These are phyloP conservation scores for Latrodectus hesperus DNA, from an alignment of 2,888 invertebrate species.

Conservation along the genomic window DNA sequence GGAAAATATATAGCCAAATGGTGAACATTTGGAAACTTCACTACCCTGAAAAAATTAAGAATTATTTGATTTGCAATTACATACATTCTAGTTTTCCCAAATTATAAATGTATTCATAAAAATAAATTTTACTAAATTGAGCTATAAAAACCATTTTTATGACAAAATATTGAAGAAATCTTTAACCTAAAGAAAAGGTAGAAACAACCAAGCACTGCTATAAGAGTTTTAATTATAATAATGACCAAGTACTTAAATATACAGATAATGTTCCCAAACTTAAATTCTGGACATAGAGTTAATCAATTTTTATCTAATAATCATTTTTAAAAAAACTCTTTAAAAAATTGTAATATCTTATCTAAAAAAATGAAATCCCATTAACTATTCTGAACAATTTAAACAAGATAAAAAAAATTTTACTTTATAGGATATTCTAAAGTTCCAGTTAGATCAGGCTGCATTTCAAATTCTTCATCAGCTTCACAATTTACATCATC, in stretches of 20 bases:
- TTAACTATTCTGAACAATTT: not conserved
- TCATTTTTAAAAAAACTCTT: too few species aligned
- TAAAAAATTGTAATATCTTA: too few species aligned
- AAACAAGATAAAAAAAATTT: not conserved
- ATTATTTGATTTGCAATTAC: not conserved
- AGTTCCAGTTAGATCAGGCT: conserved; percentile 84
- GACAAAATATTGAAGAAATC: not conserved
- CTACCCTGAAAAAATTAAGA: conserved; percentile 81
- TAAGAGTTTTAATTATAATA: not conserved
- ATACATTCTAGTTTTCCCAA: too few species aligned
- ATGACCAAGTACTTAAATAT: too few species aligned
- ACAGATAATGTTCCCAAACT: too few species aligned
- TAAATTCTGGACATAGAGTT: too few species aligned
- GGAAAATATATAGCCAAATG: conserved; percentile 94
- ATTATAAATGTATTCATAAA: too few species aligned
- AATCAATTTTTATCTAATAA: too few species aligned
- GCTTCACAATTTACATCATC: conserved; percentile 84
- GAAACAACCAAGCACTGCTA: not conserved
- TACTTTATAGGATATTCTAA: conserved; percentile 94
- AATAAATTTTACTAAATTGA: too few species aligned
- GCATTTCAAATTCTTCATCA: conserved; percentile 93
- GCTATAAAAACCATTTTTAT: too few species aligned
- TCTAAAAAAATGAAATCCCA: not conserved
- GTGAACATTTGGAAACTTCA: conserved; percentile 91
- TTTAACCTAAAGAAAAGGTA: not conserved